Base-by-base conservation (phyloP, 2,797 vertebrate genomes). In the Gymnoscopelus microlampas region DNA sequence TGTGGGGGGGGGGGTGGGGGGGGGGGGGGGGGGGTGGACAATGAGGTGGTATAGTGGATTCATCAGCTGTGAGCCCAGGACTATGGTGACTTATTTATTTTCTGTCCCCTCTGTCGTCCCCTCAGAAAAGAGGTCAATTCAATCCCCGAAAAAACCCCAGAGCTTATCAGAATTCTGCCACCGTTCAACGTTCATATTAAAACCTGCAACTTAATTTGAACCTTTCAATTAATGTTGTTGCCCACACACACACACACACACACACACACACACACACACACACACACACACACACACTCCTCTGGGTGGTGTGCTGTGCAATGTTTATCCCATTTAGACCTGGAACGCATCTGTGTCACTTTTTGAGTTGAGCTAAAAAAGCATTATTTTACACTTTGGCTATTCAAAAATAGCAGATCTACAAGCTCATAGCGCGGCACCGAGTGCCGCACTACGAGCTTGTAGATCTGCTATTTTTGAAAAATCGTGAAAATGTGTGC, bases 211-310 rank as follows among this genome's bases (percentile, higher is more conserved):
- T 87, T 87, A 82, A 78, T 78, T 88, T 83, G 87, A 86, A 86
- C 75, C 86, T 89, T 85, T 87, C 73, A 89, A 87, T 93, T 91
- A 88, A 89, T 81, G 78, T 87, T 83, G 82, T n/a, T n/a, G n/a
- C n/a, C n/a, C 26, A 1, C 32, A 5, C 76, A 77, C 64, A 74
- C 77, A 78, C 66, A 63, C 74, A 73, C 78, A 72, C 58, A 76
- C 26, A 1, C 32, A 5, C 76, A 77, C 64, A 74, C 77, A 78
- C 66, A 63, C 74, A 73, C 78, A 72, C 58, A 29, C n/a, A n/a
- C 26, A 1, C 32, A 5, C 76, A 77, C 64, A 74, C 77, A 78
- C 66, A 63, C 74, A 73, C 78, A 72, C 58, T 78, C 57, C 60
- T 76, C 76, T 82, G 75, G 29, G 57, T 65, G 4, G 26, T 61